phyloP scores from a whole-genome alignment of 1,140 invertebrate genomes.

The Watersipora subatra region DNA sequence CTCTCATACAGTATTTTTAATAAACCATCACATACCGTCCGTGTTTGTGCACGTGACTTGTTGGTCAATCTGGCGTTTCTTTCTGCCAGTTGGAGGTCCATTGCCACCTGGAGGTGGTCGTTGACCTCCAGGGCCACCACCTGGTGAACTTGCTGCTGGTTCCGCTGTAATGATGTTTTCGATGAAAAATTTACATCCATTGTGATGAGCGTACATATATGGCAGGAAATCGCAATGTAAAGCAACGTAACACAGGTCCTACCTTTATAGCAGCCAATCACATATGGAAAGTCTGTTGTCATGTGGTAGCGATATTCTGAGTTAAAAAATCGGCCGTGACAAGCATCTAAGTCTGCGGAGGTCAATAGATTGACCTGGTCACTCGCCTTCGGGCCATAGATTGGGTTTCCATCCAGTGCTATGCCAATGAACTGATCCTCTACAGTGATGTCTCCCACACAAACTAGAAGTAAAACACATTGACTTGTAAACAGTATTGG shows the following conservation, averaged over 20 bases:
- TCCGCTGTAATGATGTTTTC: too few species aligned
- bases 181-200: too few species aligned
- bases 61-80: neutral
- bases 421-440: neutral
- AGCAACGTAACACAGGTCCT: too few species aligned
- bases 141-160: neutral
- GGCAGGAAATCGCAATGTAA: too few species aligned
- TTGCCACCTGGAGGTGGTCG: neutral
- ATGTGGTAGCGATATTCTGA: neutral
- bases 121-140: neutral
- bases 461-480: too few species aligned
- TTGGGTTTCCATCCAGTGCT: neutral
- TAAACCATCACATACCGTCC: neutral
- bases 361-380: neutral
- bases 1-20: too few species aligned
- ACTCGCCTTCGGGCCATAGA: neutral
- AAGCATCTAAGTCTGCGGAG: neutral
- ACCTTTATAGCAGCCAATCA: constrained; percentile 1
- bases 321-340: neutral
- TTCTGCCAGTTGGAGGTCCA: neutral
- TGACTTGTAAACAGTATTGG: too few species aligned
- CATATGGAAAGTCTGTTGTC: neutral
- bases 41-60: neutral
- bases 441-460: neutral
- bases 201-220: too few species aligned